phyloP scores from a whole-genome alignment of 2,797 vertebrate species.

The Luscinia megarhynchos region DNA sequence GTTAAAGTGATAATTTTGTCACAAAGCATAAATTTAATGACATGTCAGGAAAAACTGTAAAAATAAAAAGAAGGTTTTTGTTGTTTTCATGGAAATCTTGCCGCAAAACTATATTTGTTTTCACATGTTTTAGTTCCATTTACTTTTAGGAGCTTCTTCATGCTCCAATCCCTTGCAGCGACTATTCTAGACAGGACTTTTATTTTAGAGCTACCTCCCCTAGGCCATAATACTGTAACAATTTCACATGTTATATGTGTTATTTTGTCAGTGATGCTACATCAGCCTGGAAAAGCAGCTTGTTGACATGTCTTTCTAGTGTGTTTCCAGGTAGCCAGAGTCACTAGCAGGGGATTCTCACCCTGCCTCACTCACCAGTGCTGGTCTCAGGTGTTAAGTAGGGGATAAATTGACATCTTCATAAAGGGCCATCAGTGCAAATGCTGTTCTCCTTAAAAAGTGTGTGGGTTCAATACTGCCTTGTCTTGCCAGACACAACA shows the following conservation, averaged over 20 bases:
- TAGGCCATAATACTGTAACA: not conserved
- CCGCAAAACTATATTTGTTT: not conserved
- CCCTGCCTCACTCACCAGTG: not conserved
- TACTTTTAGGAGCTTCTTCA: not conserved
- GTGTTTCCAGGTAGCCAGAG: not conserved
- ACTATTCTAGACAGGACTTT: not conserved
- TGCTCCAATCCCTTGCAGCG: not conserved
- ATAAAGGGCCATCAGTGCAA: fast-evolving
- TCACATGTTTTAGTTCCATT: not conserved
- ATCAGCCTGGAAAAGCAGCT: not conserved
- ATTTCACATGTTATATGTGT: not conserved
- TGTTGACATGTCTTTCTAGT: fast-evolving
- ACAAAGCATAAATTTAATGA: not conserved
- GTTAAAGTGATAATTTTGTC: not conserved
- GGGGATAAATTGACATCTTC: not conserved
- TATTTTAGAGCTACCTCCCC: not conserved
- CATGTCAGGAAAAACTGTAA: not conserved
- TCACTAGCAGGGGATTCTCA: not conserved
- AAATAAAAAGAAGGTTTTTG: not conserved
- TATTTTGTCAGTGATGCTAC: not conserved
- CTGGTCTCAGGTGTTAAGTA: not conserved
- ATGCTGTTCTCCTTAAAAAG: not conserved
- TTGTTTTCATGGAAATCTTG: not conserved
- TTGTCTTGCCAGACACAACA: not conserved
- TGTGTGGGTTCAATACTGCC: not conserved